phyloP scores from a whole-genome alignment of 2,888 invertebrate species.

The Poecilobothrus nobilitatus region DNA sequence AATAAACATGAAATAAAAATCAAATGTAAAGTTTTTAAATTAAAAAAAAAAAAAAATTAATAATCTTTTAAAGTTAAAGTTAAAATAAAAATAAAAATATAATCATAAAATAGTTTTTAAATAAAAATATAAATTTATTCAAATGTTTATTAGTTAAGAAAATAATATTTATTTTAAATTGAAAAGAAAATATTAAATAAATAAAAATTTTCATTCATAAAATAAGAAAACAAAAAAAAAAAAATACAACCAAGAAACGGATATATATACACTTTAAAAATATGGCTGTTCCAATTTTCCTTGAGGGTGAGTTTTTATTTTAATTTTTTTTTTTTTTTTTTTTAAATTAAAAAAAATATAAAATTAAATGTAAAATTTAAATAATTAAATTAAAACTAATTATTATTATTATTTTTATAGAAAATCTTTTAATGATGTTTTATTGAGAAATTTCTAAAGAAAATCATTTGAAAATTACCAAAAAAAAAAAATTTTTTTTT shows the following conservation, averaged over 20 bases:
- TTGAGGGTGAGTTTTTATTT: conserved; percentile 21
- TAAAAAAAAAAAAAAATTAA: too few relatives aligned
- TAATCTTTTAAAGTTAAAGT: too few relatives aligned
- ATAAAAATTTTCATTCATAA: not conserved
- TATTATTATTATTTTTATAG: not conserved
- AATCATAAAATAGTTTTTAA: not conserved
- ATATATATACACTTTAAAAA: conserved; percentile 12
- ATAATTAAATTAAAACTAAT: not conserved
- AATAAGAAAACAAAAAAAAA: not conserved
- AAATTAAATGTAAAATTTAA: not conserved
- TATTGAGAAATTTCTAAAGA: not conserved
- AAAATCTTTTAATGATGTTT: not conserved
- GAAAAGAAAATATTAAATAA: not conserved
- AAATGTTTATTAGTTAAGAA: not conserved
- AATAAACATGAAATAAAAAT: too few relatives aligned
- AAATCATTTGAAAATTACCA: not conserved
- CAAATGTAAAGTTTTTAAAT: too few relatives aligned
- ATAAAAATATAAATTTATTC: not conserved
- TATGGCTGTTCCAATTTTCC: conserved; percentile 23
- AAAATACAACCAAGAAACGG: not conserved
- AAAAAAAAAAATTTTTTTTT: not conserved
- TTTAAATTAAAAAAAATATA: not conserved
- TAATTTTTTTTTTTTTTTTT: not conserved
- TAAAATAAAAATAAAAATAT: too few relatives aligned
- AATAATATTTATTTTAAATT: not conserved